These are phyloP conservation scores for Glareola pratincola DNA, from an alignment of 2,113 vertebrate species.

Conservation along the genomic window DNA sequence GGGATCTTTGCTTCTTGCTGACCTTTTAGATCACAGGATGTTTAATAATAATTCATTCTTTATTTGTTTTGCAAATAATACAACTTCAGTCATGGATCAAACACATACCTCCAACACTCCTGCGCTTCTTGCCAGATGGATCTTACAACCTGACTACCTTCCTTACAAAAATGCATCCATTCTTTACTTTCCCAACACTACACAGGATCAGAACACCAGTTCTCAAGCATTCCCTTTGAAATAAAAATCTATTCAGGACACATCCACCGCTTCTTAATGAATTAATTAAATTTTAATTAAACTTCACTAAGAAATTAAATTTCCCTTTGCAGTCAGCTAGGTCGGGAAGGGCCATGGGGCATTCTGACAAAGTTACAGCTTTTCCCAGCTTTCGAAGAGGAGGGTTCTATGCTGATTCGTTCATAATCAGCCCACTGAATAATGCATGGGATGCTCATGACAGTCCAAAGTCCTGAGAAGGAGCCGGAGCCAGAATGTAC, in stretches of 20 bases:
- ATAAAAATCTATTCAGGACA: constrained; percentile 3
- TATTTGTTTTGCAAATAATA: background rate
- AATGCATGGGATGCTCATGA: background rate
- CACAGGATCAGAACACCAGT: background rate
- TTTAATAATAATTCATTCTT: background rate
- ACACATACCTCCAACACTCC: background rate
- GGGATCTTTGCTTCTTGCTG: background rate
- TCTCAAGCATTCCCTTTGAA: background rate
- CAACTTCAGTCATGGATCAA: background rate
- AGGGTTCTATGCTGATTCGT: background rate
- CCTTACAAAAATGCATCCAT: background rate
- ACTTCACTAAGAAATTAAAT: background rate
- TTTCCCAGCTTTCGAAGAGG: background rate
- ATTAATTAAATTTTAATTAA: constrained; percentile 40
- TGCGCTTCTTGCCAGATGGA: background rate
- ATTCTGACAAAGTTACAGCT: background rate
- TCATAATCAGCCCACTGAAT: constrained; percentile 16
- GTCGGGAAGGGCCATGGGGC: background rate
- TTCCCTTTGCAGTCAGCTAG: background rate
- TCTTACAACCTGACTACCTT: background rate
- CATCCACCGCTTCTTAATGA: background rate
- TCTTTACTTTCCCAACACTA: background rate
- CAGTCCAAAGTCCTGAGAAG: background rate
- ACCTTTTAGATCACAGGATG: background rate
- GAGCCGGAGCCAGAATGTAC: background rate